phyloP scores from a whole-genome alignment of 2,113 vertebrate genomes.

The Picathartes gymnocephalus region DNA sequence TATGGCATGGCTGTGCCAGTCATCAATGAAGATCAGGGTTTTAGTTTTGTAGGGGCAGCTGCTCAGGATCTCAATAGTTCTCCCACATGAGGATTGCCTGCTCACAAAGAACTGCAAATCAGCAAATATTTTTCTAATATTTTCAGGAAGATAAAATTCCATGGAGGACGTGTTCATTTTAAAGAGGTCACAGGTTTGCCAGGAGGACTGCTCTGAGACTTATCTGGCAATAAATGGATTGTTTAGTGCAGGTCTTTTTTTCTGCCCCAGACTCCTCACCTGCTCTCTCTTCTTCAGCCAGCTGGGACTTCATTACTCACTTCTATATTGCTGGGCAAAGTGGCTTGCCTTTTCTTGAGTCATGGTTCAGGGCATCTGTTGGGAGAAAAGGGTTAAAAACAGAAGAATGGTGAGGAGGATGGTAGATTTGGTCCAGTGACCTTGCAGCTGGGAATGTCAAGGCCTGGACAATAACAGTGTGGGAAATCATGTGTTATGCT shows the following conservation, averaged over 20 bases:
- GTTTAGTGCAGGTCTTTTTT: background rate
- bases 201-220: background rate
- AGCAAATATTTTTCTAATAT: background rate
- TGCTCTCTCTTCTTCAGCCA: background rate
- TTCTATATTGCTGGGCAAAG: background rate
- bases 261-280: background rate
- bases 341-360: background rate
- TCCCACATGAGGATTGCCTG: background rate
- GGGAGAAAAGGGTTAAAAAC: background rate
- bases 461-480: background rate
- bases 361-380: background rate
- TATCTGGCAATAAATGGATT: background rate
- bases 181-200: background rate
- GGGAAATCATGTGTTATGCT: background rate
- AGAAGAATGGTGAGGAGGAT: background rate
- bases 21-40: background rate
- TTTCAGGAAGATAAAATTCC: conserved; percentile 9
- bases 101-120: background rate
- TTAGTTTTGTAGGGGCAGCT: background rate
- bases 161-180: background rate
- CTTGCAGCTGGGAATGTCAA: background rate
- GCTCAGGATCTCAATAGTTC: background rate
- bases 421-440: background rate
- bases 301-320: background rate
- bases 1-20: background rate